Percentiles rank a stretch among this genome's conserved stretches.
Conservation (phyloP, 1,140 invertebrate species). For the Drosophila sproati region DNA sequence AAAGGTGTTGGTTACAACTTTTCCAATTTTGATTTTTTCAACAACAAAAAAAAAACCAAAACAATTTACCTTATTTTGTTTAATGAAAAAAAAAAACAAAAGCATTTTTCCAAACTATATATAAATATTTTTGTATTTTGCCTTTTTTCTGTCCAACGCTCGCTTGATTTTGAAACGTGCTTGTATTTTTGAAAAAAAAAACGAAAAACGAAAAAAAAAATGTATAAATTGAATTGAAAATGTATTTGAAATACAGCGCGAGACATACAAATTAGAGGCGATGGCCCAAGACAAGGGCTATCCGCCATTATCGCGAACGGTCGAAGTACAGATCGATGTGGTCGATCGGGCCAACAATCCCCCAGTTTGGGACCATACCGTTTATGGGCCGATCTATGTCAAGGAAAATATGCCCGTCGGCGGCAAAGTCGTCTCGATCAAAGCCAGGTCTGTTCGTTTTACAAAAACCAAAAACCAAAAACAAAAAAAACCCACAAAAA, state of each 20-base stretch:
- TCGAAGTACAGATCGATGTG: constrained; percentile 98
- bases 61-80: constrained; percentile 50
- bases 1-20: constrained; percentile 65
- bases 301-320: constrained; percentile 95
- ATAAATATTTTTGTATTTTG: constrained; percentile 71
- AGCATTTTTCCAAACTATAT: constrained; percentile 45
- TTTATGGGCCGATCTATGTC: constrained; percentile 98
- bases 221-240: constrained; percentile 43
- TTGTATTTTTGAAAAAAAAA: constrained; percentile 53
- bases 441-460: constrained; percentile 94
- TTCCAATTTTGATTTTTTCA: constrained; percentile 32
- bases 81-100: constrained; percentile 29
- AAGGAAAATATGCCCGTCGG: constrained; percentile 98
- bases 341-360: constrained; percentile 98
- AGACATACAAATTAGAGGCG: constrained; percentile 98
- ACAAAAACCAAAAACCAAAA: constrained; percentile 49
- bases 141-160: constrained; percentile 65
- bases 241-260: constrained; percentile 89
- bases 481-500: constrained; percentile 18
- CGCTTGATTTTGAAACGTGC: constrained; percentile 70
- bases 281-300: constrained; percentile 98
- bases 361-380: constrained; percentile 97
- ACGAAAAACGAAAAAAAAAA: constrained; percentile 34
- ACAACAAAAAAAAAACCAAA: constrained; percentile 12
- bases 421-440: constrained; percentile 97